Evolutionary conservation across 2,113 vertebrate species (phyloP).

Genomic region (Crotophaga sulcirostris): DNA sequence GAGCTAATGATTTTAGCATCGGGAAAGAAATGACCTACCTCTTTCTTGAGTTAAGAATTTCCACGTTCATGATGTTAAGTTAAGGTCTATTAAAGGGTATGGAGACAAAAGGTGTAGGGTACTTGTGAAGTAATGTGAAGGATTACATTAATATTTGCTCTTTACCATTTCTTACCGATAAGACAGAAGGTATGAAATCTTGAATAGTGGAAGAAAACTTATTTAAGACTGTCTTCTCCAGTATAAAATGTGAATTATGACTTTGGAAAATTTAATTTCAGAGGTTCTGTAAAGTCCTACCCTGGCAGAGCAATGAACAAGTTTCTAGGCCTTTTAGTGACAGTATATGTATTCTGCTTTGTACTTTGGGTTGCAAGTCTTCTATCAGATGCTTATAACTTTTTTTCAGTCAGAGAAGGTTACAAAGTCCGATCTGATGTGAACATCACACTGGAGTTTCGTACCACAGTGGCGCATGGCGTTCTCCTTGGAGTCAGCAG

Average conservation of each 20-base stretch:
- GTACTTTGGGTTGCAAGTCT: neutral
- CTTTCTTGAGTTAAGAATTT: neutral
- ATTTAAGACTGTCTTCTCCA: neutral
- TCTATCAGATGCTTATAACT: neutral
- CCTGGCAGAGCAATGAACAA: neutral
- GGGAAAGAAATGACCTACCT: neutral
- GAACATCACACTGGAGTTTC: slow-evolving; percentile 86
- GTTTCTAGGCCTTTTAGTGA: neutral
- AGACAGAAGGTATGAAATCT: neutral
- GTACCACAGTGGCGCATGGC: slow-evolving; percentile 76
- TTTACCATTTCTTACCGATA: neutral
- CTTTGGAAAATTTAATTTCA: neutral
- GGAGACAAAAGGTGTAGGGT: neutral
- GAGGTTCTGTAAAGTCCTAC: neutral
- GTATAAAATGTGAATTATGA: neutral
- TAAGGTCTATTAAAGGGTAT: neutral
- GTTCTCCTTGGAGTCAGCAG: slow-evolving; percentile 91
- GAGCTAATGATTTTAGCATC: neutral
- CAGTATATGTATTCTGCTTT: neutral
- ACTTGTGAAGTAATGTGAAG: neutral
- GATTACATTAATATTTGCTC: neutral
- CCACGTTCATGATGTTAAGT: neutral
- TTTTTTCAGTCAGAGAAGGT: slow-evolving; percentile 85
- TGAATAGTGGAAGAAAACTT: neutral
- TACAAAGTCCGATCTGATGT: slow-evolving; percentile 91